phyloP scores from a whole-genome alignment of 92 coral and sea anemone species.

The Phenganax stokvisi region DNA sequence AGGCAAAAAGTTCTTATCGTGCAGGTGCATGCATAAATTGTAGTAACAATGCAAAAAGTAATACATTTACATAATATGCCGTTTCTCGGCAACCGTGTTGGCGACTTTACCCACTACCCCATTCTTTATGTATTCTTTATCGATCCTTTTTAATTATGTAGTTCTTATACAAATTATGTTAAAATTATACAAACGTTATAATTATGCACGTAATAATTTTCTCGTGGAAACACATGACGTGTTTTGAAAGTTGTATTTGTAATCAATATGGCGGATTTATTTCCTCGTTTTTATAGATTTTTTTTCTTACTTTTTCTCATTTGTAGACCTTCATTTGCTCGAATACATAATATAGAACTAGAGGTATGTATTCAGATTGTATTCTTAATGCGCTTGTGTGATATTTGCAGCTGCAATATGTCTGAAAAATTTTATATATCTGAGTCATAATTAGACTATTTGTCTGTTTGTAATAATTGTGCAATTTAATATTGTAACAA shows the following conservation, averaged over 20 bases:
- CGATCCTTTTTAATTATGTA: too few relatives aligned
- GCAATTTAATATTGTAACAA: background rate
- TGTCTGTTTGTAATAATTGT: background rate
- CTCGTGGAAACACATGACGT: slow-evolving; percentile 21
- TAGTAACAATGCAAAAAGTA: background rate
- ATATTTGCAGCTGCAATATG: background rate
- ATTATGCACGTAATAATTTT: background rate
- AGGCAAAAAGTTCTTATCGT: background rate
- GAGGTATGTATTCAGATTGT: slow-evolving; percentile 27
- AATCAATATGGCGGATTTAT: slow-evolving; percentile 15
- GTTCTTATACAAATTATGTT: background rate
- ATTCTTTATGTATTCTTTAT: too few relatives aligned
- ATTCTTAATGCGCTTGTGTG: background rate
- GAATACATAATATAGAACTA: slow-evolving; percentile 30
- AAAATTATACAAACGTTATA: background rate
- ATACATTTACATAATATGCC: too few relatives aligned
- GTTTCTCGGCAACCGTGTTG: too few relatives aligned
- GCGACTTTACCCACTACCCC: too few relatives aligned
- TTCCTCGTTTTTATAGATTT: background rate
- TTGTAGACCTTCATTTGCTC: background rate
- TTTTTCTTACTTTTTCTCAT: slow-evolving; percentile 12
- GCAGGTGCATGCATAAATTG: slow-evolving; percentile 10
- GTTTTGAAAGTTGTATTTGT: background rate
- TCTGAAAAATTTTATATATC: background rate
- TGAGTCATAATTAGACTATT: background rate